Evolutionary conservation across 92 coral and sea anemone genomes (phyloP), one percentile per base, ranked within the genome.

Genomic region (Muricea muricata): DNA sequence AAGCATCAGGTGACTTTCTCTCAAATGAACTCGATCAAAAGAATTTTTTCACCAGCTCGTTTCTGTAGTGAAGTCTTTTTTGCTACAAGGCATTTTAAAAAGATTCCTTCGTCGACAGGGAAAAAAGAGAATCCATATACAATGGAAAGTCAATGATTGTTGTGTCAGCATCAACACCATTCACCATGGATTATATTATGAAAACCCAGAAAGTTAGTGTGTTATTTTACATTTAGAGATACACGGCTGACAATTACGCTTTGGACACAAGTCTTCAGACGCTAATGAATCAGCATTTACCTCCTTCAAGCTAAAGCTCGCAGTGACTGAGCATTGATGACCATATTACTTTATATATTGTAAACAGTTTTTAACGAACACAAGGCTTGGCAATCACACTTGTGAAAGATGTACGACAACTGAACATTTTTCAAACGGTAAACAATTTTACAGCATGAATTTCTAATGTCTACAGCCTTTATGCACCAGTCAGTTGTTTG

Each of bases 81-180:
- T 52, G 90, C 93, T 7, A 29, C 70, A 13, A 39, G 90, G 58
- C 87, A 90, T 77, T 90, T 81, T 65, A 90, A 70, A 65, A 86
- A 40, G 81, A 84, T 81, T 76, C 80, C 81, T 24, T 65, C 90
- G 4, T 46, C 30, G 65, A n/a, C 85, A 21, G 82, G 81, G 25
- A 42, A 13, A 90, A 82, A 83, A 10, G 46, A 34, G 55, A 37
- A 33, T 86, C 81, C 0, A 61, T 81, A 14, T 82, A 60, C 40
- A 58, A 56, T 55, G 57, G 78, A 11, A 39, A 45, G 21, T 72
- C 78, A 39, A 31, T 45, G 57, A 45, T 72, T 1, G 78, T 91
- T 61, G 90, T 85, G 29, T 79, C 92, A 37, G 66, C 75, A 67
- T 65, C 71, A 9, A 91, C 90, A 0, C 94, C 94, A 77, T 91